These are phyloP conservation scores for Lepas anatifera DNA, from an alignment of 2,888 invertebrate genomes.

Conservation along the genomic window DNA sequence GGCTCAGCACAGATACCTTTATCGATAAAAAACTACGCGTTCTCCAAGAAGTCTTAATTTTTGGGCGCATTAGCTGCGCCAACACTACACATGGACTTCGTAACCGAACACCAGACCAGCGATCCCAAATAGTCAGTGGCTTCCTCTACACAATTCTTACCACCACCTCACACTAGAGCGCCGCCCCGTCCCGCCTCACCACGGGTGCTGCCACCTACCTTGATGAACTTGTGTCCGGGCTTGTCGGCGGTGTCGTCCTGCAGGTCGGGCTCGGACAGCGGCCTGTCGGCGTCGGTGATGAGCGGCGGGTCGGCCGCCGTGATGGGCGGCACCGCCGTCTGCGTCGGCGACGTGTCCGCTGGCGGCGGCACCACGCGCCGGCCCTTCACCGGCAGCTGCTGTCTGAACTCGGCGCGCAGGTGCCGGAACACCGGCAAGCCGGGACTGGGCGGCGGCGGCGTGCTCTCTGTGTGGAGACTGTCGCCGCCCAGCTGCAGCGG, in stretches of 20 bases:
- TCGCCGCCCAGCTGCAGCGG: slow-evolving; percentile 8
- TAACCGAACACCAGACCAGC: too few species aligned
- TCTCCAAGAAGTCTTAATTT: too few species aligned
- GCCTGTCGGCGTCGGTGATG: not conserved
- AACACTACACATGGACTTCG: too few species aligned
- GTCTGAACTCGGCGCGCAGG: slow-evolving; percentile 70
- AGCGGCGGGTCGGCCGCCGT: slow-evolving; percentile 5
- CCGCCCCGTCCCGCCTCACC: too few species aligned
- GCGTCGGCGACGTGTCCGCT: not conserved
- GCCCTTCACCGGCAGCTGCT: slow-evolving; percentile 44
- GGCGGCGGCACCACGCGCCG: not conserved
- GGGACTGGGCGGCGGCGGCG: slow-evolving; percentile 5
- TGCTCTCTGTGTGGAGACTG: not conserved
- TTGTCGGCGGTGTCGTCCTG: not conserved
- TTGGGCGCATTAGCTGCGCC: too few species aligned
- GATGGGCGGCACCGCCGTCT: not conserved
- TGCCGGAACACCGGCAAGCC: slow-evolving; percentile 52
- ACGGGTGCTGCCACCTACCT: not conserved
- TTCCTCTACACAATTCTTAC: too few species aligned
- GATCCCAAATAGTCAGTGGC: too few species aligned
- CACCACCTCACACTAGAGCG: too few species aligned
- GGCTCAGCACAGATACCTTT: too few species aligned
- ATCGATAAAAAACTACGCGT: too few species aligned
- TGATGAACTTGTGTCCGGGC: not conserved
- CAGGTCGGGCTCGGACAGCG: not conserved